Evolutionary conservation across 2,113 vertebrate genomes (phyloP), one percentile per base, ranked within the genome.

Genomic region (Carettochelys insculpta): DNA sequence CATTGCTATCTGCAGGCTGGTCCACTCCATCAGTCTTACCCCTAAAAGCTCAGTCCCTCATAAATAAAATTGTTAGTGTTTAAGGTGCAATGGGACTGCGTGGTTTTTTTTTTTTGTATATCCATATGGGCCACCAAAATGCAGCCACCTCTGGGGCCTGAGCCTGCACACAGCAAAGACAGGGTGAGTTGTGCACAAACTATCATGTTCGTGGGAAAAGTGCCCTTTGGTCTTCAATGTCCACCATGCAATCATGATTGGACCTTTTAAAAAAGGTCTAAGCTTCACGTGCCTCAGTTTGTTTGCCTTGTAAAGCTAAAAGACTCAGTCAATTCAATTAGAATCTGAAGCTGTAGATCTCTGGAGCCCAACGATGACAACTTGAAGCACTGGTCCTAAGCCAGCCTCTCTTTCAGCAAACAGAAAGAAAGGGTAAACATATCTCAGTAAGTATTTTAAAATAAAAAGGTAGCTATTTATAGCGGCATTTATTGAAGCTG

Each of bases 401-500:
- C 11, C 6, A 52, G 52, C 51, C 29, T 51, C 92, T 92, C 77
- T 92, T 90, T 77, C 77, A 86, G 77, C 45, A 86, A 83, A 87
- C 73, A 80, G 86, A 96, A 97, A 93, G 83, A 92, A 97, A 96
- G 92, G 82, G 87, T 94, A 96, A 97, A 96, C 94, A 96, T 89
- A 94, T 93, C 89, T 94, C 87, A 94, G 51, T 75, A 61, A 54
- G 51, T 96, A 93, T 96, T 93, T 92, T 53, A 94, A 94, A 95
- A 93, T 92, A 48, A 92, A 92, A 94, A 94, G 90, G 75, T 51
- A 93, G 90, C 96, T 98, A 98, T 98, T 98, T 98, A 97, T 98
- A 98, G 97, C 94, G 96, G 82, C 96, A 93, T 97, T 97, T 97
- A 97, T 97, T 97, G 95, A 92, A 98, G 94, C 88, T 51, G 75